Base-by-base conservation (phyloP, 2,797 vertebrate species). In the Hafferia zeledoni region DNA sequence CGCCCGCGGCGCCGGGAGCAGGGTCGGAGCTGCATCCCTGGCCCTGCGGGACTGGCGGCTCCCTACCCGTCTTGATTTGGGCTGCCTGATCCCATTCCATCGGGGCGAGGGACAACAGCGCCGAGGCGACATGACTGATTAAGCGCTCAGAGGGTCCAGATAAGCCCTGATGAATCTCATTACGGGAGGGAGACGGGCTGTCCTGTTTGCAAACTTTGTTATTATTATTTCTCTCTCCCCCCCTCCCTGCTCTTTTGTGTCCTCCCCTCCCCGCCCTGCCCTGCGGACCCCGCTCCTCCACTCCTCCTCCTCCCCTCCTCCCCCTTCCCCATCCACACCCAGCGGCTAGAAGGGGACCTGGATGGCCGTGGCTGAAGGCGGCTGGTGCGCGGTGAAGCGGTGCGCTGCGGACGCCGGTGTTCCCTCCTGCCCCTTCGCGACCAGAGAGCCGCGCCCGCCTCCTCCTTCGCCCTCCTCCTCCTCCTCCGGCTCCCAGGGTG, bases 281-380 rank as follows among this genome's bases (percentile, higher is more conserved):
- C 94, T 75, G 43, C 43, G 75, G 83, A 92, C 70, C 47, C 87
- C 86, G 41, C 67, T 52, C 15, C 14, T 67, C 81, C 77, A 7
- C 82, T 64, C 68, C 64, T 74, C 77, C 82, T 78, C 77, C 77
- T 57, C 89, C 69, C 37, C 49, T 64, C n/a, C 78, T 55, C 53
- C 72, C 79, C 44, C 27, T 60, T 91, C 52, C 78, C 87, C 44
- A 52, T 92, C 89, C 89, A 39, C 91, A 83, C 87, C 86, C 94
- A 93, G 89, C 64, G 22, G 63, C 70, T 92, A 44, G 92, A 88
- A 91, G 95, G 83, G 61, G 96, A 83, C 94, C 94, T 99, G 99
- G 98, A 99, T 99, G 99, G 99, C 99, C 98, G 98, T 99, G 98
- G 98, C 98, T 97, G 99, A 99, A 97, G 97, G 98, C 98, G 98